Evolutionary conservation across 2,797 vertebrate species (phyloP).

Genomic region (Lacerta agilis): DNA sequence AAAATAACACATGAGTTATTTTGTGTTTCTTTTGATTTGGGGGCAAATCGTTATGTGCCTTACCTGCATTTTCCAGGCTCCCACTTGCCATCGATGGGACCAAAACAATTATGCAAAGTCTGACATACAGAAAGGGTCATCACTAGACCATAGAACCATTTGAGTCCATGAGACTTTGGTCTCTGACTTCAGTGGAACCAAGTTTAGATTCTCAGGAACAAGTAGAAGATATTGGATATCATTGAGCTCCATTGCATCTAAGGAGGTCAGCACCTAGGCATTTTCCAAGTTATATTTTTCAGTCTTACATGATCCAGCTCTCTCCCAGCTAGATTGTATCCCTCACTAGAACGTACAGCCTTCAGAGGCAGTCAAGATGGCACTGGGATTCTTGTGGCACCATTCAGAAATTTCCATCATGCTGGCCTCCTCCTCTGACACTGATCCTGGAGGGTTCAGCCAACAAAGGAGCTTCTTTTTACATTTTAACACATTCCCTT

Average conservation of each 20-base stretch:
- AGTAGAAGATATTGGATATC: neutral
- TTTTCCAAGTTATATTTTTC: neutral
- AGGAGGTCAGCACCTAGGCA: too few relatives aligned
- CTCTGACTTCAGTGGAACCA: neutral
- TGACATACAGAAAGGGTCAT: neutral
- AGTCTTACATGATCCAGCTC: neutral
- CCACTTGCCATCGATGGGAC: neutral
- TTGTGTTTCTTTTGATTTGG: neutral
- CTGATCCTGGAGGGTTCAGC: accelerated
- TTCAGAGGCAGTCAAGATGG: neutral
- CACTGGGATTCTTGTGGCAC: neutral
- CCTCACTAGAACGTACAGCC: neutral
- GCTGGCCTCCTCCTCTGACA: accelerated
- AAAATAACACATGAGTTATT: neutral
- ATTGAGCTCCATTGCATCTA: neutral
- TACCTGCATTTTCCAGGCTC: neutral
- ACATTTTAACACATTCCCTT: neutral
- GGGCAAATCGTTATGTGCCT: neutral
- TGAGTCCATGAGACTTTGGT: neutral
- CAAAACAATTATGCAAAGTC: neutral
- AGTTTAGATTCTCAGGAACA: neutral
- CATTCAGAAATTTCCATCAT: accelerated
- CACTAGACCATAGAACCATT: neutral
- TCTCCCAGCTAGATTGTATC: neutral
- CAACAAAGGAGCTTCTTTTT: neutral